Conservation (phyloP, 2,797 vertebrate genomes). For the Morus bassanus region DNA sequence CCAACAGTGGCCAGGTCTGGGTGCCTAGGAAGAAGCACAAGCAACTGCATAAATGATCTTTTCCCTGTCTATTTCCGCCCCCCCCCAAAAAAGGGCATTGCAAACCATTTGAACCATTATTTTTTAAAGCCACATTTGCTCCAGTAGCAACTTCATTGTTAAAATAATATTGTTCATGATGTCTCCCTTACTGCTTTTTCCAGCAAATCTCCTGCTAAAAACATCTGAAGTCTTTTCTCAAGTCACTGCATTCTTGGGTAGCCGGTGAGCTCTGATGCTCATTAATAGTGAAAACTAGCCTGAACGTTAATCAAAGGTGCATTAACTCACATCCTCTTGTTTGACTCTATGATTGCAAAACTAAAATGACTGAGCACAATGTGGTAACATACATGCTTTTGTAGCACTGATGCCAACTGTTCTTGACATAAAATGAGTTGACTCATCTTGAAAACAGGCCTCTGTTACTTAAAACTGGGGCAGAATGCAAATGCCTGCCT, state of each 20-base stretch:
- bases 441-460: constrained; percentile 51
- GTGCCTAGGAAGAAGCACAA: not conserved
- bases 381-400: constrained; percentile 33
- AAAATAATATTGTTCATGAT: not conserved
- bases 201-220: not conserved
- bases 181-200: not conserved
- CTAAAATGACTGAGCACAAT: constrained; percentile 42
- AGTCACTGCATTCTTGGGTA: not conserved
- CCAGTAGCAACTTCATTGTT: not conserved
- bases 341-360: constrained; percentile 46
- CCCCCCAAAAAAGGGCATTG: not conserved
- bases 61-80: not conserved
- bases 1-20: not conserved
- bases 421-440: constrained; percentile 57
- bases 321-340: constrained; percentile 61
- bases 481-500: constrained; percentile 28
- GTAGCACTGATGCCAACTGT: constrained; percentile 35
- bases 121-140: not conserved
- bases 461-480: constrained; percentile 27
- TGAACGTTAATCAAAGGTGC: constrained; percentile 36
- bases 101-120: not conserved
- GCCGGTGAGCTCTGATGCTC: not conserved
- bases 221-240: not conserved
- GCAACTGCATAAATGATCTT: not conserved
- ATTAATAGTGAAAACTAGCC: not conserved